phyloP scores from a whole-genome alignment of 2,113 vertebrate species.

The Centropus unirufus region DNA sequence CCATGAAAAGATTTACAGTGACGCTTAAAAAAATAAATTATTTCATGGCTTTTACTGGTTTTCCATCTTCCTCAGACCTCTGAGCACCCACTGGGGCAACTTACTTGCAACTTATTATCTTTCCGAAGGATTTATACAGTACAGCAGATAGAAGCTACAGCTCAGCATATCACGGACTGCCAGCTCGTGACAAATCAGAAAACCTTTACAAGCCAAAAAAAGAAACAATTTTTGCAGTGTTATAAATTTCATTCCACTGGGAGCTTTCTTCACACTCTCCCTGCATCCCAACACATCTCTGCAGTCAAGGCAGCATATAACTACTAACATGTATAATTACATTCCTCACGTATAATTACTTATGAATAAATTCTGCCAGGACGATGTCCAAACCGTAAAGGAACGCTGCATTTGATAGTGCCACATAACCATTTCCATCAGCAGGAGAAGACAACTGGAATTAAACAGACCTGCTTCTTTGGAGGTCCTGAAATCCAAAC shows the following conservation, averaged over 20 bases:
- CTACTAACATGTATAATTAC: not conserved
- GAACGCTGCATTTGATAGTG: not conserved
- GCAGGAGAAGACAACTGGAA: not conserved
- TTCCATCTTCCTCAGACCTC: not conserved
- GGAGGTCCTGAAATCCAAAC: not conserved
- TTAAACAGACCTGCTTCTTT: not conserved
- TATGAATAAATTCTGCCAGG: not conserved
- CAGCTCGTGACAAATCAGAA: not conserved
- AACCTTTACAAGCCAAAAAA: not conserved
- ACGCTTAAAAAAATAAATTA: not conserved
- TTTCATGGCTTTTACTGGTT: not conserved
- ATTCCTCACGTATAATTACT: not conserved
- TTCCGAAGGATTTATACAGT: not conserved
- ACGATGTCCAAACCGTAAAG: not conserved
- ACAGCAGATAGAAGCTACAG: not conserved
- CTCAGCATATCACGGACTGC: not conserved
- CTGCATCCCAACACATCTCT: not conserved
- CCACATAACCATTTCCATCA: not conserved
- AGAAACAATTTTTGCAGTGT: not conserved
- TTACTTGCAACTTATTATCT: not conserved
- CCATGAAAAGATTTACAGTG: not conserved
- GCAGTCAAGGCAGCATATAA: not conserved
- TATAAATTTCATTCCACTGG: not conserved
- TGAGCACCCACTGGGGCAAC: not conserved
- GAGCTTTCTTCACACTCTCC: not conserved